phyloP scores from a whole-genome alignment of 2,113 vertebrate genomes.

The Tenebrosternarchus preto region DNA sequence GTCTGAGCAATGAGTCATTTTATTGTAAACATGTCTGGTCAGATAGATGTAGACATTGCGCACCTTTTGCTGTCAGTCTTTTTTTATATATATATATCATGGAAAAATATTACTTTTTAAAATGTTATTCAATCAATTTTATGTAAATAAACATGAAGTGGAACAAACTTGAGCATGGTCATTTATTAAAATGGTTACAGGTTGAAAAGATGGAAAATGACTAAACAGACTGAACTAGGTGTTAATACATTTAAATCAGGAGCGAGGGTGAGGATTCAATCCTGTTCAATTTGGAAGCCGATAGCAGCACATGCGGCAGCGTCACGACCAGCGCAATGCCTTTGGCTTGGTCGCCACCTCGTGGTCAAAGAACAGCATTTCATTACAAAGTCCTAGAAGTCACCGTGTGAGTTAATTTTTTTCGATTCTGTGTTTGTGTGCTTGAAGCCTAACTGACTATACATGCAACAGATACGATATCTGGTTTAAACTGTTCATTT shows the following conservation, averaged over 20 bases:
- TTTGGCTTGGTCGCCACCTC: conserved; percentile 59
- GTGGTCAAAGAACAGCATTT: conserved; percentile 44
- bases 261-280: not conserved
- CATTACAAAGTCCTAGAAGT: not conserved
- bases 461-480: no score
- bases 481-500: no score
- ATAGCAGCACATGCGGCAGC: not conserved
- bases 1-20: not conserved
- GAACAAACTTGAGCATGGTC: no score
- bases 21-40: not conserved
- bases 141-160: conserved; percentile 52
- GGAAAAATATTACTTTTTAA: conserved; percentile 22
- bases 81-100: not conserved
- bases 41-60: not conserved
- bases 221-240: no score
- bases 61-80: not conserved
- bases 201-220: not conserved
- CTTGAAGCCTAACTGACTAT: no score
- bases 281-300: no score
- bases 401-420: no score
- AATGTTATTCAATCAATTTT: conserved; percentile 38
- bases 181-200: not conserved
- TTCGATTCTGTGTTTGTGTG: no score
- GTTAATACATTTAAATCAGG: not conserved
- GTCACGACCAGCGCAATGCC: not conserved